Percentiles rank a stretch among this genome's conserved stretches.
Evolutionary conservation across 2,888 invertebrate genomes (phyloP).

Genomic region (Elmis aenea): DNA sequence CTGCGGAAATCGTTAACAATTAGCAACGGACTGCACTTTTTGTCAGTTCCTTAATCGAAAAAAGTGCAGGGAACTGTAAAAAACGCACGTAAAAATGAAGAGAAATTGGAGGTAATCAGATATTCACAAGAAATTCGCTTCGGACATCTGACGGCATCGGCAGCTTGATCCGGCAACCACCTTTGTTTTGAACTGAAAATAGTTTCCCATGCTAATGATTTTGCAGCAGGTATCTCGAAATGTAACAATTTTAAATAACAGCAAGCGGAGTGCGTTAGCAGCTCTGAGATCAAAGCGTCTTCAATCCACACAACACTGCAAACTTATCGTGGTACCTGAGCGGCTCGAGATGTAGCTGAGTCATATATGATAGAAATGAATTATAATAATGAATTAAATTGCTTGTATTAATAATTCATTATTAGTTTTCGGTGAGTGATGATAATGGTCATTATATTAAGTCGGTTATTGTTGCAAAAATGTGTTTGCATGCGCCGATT

Average conservation of each 20-base stretch:
- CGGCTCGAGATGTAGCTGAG: slow-evolving; percentile 33
- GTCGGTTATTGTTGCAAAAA: slow-evolving; percentile 32
- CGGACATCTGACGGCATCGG: slow-evolving; percentile 9
- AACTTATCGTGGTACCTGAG: slow-evolving; percentile 14
- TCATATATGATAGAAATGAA: slow-evolving; percentile 43
- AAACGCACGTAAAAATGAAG: too few relatives aligned
- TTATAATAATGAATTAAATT: slow-evolving; percentile 49
- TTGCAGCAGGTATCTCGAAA: slow-evolving; percentile 33
- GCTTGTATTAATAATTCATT: slow-evolving; percentile 46
- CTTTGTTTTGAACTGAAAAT: slow-evolving; percentile 30
- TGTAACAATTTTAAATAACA: slow-evolving; percentile 29
- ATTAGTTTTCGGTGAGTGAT: slow-evolving; percentile 46
- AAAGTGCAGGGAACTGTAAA: not conserved
- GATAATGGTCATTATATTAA: slow-evolving; percentile 42
- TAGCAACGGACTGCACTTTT: slow-evolving; percentile 15
- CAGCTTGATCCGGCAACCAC: slow-evolving; percentile 7
- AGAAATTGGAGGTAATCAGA: not conserved
- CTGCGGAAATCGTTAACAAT: slow-evolving; percentile 33
- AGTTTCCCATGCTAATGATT: slow-evolving; percentile 44
- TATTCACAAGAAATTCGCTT: slow-evolving; percentile 5
- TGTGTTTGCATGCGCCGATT: not conserved
- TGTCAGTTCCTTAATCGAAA: too few relatives aligned
- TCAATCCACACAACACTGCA: slow-evolving; percentile 9
- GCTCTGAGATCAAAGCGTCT: slow-evolving; percentile 10
- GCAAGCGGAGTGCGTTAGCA: slow-evolving; percentile 6